Conservation (phyloP, 2,113 vertebrate genomes). For the Thryonomys swinderianus region DNA sequence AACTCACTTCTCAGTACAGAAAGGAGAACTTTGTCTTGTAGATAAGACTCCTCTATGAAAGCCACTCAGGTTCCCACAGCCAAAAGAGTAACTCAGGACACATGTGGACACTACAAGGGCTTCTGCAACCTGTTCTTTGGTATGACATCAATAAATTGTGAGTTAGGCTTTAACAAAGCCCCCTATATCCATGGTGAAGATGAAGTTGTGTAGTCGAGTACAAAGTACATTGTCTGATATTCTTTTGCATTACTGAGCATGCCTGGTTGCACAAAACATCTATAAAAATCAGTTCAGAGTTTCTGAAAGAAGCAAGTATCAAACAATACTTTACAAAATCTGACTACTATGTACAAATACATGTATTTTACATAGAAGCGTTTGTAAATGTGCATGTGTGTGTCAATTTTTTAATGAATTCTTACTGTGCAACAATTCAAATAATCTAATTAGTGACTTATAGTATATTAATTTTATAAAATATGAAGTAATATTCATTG, state of each 20-base stretch:
- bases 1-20: neutral
- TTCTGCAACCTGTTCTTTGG: neutral
- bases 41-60: neutral
- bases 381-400: neutral
- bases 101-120: neutral
- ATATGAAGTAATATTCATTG: neutral
- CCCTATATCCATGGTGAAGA: neutral
- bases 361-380: neutral
- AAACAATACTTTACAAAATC: neutral
- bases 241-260: neutral
- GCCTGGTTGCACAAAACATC: neutral
- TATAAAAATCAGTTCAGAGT: neutral
- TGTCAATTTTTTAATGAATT: neutral
- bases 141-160: neutral
- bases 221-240: neutral
- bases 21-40: neutral
- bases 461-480: neutral
- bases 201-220: neutral
- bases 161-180: neutral
- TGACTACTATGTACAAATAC: neutral
- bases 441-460: neutral
- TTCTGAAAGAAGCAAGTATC: neutral
- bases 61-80: neutral
- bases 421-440: neutral
- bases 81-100: neutral